Evolutionary conservation across 2,797 vertebrate species (phyloP).

Genomic region (Euthynnus affinis): DNA sequence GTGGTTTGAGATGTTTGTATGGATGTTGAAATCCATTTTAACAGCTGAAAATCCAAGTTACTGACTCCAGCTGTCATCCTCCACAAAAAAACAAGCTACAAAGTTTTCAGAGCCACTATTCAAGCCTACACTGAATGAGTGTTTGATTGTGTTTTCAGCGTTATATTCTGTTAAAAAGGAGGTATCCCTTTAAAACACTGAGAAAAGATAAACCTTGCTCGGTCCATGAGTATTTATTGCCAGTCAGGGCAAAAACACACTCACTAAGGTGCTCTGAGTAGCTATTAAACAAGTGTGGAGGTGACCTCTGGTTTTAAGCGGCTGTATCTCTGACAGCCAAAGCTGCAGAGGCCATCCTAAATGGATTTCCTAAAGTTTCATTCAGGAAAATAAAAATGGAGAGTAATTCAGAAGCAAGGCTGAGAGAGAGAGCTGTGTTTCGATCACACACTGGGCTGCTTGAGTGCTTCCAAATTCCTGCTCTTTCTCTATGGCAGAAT

Average conservation of each 20-base stretch:
- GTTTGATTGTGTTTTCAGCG: constrained; percentile 12
- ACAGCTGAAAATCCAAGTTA: not conserved
- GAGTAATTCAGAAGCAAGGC: constrained; percentile 51
- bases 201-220: constrained; percentile 61
- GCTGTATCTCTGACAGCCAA: constrained; percentile 74
- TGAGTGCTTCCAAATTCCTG: constrained; percentile 39
- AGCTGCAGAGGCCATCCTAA: constrained; percentile 76
- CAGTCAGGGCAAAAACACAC: constrained; percentile 73
- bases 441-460: constrained; percentile 34
- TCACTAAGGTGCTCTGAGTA: constrained; percentile 74
- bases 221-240: constrained; percentile 78
- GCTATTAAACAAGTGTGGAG: constrained; percentile 82
- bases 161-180: constrained; percentile 36
- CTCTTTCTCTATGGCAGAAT: constrained; percentile 18
- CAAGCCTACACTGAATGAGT: not conserved
- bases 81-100: not conserved
- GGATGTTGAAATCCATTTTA: not conserved
- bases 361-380: constrained; percentile 81
- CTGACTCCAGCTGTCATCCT: constrained; percentile 1
- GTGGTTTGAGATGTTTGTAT: constrained; percentile 1
- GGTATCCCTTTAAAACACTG: constrained; percentile 58
- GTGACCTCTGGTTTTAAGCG: constrained; percentile 79
- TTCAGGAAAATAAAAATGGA: constrained; percentile 75
- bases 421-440: constrained; percentile 40
- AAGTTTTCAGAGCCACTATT: not conserved